Evolutionary conservation across 2,113 vertebrate species (phyloP).

Genomic region (Anseranas semipalmata): DNA sequence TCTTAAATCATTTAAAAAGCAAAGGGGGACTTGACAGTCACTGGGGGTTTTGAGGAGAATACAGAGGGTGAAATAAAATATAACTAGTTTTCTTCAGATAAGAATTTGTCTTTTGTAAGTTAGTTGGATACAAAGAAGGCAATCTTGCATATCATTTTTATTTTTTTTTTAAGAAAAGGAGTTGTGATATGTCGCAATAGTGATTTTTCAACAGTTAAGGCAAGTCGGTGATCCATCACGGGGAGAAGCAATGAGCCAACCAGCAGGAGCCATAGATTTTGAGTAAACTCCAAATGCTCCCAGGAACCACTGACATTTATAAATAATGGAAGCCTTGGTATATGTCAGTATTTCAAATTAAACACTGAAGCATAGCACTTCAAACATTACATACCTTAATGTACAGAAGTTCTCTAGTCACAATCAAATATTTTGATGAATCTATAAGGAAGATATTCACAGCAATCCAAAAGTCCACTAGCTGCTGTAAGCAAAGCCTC

Average conservation of each 20-base stretch:
- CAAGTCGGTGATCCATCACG: not conserved
- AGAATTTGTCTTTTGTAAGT: not conserved
- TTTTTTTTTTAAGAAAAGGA: not conserved
- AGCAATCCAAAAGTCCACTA: not conserved
- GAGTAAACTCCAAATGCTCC: not conserved
- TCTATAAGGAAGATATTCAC: not conserved
- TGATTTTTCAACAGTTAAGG: not conserved
- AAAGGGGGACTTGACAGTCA: not conserved
- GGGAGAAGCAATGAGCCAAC: not conserved
- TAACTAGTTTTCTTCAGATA: not conserved
- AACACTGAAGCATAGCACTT: accelerated
- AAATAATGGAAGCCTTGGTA: not conserved
- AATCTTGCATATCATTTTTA: not conserved
- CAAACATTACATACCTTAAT: not conserved
- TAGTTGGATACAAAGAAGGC: not conserved
- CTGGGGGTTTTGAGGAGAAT: not conserved
- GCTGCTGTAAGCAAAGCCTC: not conserved
- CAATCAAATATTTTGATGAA: not conserved
- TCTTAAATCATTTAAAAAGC: not conserved
- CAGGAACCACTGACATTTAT: not conserved
- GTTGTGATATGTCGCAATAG: not conserved
- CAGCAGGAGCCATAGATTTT: not conserved
- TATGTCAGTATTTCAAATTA: not conserved
- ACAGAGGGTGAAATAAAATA: not conserved
- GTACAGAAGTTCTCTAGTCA: not conserved